Evolutionary conservation across 2,888 invertebrate genomes (phyloP).

Genomic region (Pristionchus arcanus): DNA sequence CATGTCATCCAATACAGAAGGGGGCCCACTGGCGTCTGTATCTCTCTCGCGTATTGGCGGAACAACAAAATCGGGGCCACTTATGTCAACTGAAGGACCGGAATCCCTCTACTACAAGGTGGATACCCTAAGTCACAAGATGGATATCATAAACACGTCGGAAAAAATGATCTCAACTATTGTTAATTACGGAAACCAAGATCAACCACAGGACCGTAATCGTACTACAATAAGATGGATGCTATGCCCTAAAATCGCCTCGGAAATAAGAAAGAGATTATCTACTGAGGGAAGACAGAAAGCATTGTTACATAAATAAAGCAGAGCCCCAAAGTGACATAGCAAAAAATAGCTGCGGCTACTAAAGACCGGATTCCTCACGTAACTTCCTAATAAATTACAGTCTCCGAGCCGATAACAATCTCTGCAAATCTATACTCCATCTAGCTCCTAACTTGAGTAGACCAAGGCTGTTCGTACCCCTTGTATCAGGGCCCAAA

Average conservation of each 20-base stretch:
- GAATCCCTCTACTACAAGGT: background rate
- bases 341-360: background rate
- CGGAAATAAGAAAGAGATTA: too few species aligned
- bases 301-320: too few species aligned
- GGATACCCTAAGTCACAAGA: background rate
- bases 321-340: too few species aligned
- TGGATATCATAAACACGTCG: too few species aligned
- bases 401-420: background rate
- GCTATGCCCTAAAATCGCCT: too few species aligned
- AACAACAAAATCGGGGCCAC: background rate
- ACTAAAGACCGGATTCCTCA: background rate
- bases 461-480: background rate
- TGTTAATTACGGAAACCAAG: background rate
- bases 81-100: background rate
- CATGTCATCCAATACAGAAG: constrained; percentile 33
- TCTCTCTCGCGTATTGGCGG: background rate
- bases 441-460: background rate
- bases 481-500: too few species aligned
- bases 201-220: background rate
- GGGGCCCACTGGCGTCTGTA: background rate
- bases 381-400: background rate
- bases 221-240: too few species aligned
- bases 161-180: background rate
- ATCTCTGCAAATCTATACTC: background rate
- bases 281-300: too few species aligned